phyloP scores from a whole-genome alignment of 2,888 invertebrate genomes.

The Ormyrus rosae region DNA sequence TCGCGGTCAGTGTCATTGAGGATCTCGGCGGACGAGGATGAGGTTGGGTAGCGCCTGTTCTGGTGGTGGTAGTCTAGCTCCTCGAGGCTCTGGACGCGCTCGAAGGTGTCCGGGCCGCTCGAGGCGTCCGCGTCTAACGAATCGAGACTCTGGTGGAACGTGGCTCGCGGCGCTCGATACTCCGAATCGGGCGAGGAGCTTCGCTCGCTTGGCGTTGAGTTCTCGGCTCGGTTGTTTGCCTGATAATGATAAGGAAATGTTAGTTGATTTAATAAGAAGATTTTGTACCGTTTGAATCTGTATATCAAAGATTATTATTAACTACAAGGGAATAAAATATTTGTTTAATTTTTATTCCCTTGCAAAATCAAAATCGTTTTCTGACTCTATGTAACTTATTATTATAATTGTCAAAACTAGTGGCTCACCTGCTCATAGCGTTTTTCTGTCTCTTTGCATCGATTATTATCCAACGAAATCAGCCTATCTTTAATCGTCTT shows the following conservation, averaged over 20 bases:
- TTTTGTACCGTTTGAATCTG: too few relatives aligned
- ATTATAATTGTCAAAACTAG: constrained; percentile 57
- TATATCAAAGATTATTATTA: too few relatives aligned
- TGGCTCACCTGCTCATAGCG: constrained; percentile 65
- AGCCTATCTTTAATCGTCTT: constrained; percentile 76
- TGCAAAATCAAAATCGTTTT: too few relatives aligned
- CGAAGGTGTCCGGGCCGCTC: constrained; percentile 78
- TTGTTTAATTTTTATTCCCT: too few relatives aligned
- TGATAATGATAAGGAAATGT: not conserved
- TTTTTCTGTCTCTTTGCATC: constrained; percentile 76
- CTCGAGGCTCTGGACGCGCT: constrained; percentile 82
- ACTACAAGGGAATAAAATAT: too few relatives aligned
- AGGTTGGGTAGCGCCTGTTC: constrained; percentile 68
- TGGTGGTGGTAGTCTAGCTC: constrained; percentile 76
- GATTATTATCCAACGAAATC: constrained; percentile 77
- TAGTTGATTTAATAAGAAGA: too few relatives aligned
- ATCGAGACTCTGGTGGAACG: constrained; percentile 81
- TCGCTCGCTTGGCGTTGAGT: constrained; percentile 71
- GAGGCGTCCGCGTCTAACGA: constrained; percentile 80
- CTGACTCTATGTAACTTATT: too few relatives aligned
- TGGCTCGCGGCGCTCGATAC: constrained; percentile 68
- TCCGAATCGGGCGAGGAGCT: constrained; percentile 73
- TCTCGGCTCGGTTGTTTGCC: constrained; percentile 60
- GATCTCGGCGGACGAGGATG: constrained; percentile 80
- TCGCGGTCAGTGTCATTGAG: constrained; percentile 84